Conservation (phyloP, 2,797 vertebrate genomes). For the Sebastes hubbsi region DNA sequence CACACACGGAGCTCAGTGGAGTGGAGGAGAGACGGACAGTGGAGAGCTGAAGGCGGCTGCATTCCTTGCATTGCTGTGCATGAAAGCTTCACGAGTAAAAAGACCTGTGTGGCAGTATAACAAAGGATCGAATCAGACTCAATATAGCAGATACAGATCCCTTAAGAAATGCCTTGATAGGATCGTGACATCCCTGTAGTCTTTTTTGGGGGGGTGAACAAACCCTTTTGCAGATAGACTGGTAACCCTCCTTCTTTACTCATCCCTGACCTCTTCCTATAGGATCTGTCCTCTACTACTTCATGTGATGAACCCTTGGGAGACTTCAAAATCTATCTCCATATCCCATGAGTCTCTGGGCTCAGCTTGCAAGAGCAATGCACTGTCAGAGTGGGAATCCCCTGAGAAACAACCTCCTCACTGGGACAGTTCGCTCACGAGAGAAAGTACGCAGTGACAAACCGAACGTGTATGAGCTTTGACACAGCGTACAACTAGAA, state of each 20-base stretch:
- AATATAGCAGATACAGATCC: not conserved
- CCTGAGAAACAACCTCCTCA: conserved; percentile 35
- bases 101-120: not conserved
- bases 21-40: not conserved
- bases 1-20: not conserved
- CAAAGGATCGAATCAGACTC: not conserved
- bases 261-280: conserved; percentile 4
- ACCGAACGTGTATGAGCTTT: not conserved
- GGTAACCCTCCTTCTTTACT: not conserved
- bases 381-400: conserved; percentile 37
- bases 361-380: conserved; percentile 65
- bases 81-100: not conserved
- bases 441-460: not conserved
- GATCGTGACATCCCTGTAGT: not conserved
- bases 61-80: not conserved
- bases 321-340: not conserved
- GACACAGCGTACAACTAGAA: not conserved
- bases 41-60: not conserved
- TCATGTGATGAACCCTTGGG: conserved; percentile 23
- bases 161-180: not conserved
- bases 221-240: not conserved
- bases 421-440: conserved; percentile 15
- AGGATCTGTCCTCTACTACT: not conserved
- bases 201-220: not conserved
- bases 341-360: conserved; percentile 61